Base-by-base conservation (phyloP, 2,797 vertebrate species). In the Bufotes viridis region DNA sequence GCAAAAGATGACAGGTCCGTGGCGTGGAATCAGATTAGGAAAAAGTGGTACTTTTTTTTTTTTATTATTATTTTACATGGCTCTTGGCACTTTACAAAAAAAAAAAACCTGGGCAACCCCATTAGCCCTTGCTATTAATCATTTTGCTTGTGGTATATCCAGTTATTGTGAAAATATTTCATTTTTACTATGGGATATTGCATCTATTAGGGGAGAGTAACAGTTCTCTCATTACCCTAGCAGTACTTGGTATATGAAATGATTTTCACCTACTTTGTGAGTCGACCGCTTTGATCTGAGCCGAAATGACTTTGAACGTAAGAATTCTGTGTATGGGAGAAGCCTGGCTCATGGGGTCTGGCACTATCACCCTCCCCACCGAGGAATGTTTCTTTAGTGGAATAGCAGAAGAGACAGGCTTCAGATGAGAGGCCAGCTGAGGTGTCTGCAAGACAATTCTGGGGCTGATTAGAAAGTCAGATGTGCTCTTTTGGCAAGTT, bases 391-490 rank as follows among this genome's bases (percentile, higher is more conserved):
- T 82, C 88, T 89, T 72, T 89, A 65, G 84, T 78, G 72, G 84
- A 89, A 83, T 84, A 89, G 84, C 88, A 86, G 84, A 81, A 75
- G 88, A 86, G 83, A n/a, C 67, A 15, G 78, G 58, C 87, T 89
- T 86, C 53, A 86, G 87, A 89, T 85, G 83, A 85, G 83, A 76
- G 84, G 88, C 88, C 88, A 82, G 88, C 88, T 78, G 84, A 86
- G 84, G 84, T 89, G 88, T 89, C 88, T 86, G 88, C 55, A 67
- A 89, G 88, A 86, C 84, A 81, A 82, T 86, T 89, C 88, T 89
- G 84, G 49, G 72, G 61, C 88, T 89, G 88, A 89, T 89, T 89
- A 89, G 42, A 86, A 89, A 89, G 80, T 89, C 88, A 89, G 88
- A 89, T 89, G 88, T 89, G 88, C 84, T 89, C 80, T 86, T 79